A percentile compares a stretch with the other conserved stretches of the same genome.
phyloP scores from a whole-genome alignment of 2,797 vertebrate species.

The Adelosebastes latens region DNA sequence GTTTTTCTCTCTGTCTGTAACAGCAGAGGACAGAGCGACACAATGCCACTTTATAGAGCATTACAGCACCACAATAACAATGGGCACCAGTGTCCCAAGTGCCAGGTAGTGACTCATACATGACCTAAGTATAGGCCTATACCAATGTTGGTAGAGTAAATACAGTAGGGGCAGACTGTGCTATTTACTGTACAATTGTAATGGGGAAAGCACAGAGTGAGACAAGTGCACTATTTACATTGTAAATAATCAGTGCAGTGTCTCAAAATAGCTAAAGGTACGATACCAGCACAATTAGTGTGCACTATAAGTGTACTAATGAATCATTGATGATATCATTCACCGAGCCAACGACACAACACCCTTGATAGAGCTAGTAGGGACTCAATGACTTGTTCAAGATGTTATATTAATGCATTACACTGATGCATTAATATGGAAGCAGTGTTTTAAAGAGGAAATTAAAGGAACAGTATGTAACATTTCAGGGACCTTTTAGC shows the following conservation, averaged over 20 bases:
- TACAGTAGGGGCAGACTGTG: constrained; percentile 49
- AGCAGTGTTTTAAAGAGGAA: no score
- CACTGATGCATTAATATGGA: no score
- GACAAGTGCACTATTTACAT: constrained; percentile 18
- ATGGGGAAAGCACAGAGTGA: not conserved
- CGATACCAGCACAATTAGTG: not conserved
- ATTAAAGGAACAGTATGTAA: no score
- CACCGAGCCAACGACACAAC: not conserved
- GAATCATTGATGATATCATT: not conserved
- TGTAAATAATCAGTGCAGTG: constrained; percentile 11
- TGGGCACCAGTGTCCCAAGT: constrained; percentile 77
- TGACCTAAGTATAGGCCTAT: constrained; percentile 79
- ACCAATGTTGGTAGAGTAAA: constrained; percentile 58
- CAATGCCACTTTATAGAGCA: constrained; percentile 78
- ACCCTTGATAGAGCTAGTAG: no score
- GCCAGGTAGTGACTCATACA: constrained; percentile 85
- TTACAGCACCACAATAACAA: constrained; percentile 77
- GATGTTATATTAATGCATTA: not conserved
- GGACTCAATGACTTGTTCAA: not conserved
- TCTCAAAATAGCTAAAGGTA: constrained; percentile 17
- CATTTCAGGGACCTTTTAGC: no score
- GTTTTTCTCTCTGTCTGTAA: constrained; percentile 35
- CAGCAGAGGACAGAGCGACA: constrained; percentile 62
- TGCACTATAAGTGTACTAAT: not conserved
- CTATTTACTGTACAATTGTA: constrained; percentile 23